Evolutionary conservation across 2,797 vertebrate species (phyloP), one percentile per base, ranked within the genome.

Genomic region (Oreochromis grahami): DNA sequence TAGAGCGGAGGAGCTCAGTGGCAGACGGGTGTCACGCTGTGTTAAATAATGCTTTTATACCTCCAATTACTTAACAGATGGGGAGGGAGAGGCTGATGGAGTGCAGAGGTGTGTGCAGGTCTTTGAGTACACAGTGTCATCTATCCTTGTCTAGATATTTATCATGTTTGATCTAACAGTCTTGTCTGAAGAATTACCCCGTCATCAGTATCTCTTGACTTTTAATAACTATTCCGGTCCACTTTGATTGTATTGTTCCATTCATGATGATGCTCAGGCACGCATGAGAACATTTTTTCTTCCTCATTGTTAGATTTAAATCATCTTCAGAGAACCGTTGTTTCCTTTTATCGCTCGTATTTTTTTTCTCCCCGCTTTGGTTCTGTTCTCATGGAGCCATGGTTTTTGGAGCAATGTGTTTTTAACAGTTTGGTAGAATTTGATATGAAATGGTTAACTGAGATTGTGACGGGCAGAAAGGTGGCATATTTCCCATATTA

Each of bases 11-110:
- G 84, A 86, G 79, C 88, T 84, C 83, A 55, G 85, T 82, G n/a
- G 87, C 81, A 50, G 83, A 76, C 63, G 13, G 84, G 74, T 48
- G 38, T 84, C 89, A 77, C 34, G 60, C 90, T 83, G 89, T 12
- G 87, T 84, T 90, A 86, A 90, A 86, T 90, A 56, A 79, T 88
- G 81, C 77, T 93, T 90, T 87, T 80, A 86, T 90, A 78, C 65
- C 63, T 89, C 68, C 55, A 86, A 82, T 92, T 89, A 87, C 77
- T 84, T 63, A 85, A 76, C 85, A 81, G 85, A 84, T 32, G 58
- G 78, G 32, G 52, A 65, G 78, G 78, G 77, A 41, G 83, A 74
- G 60, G 48, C 56, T 77, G 84, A 26, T 32, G 68, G 43, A 77
- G 78, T 50, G 2, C 50, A 3, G 36, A 34, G 5, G 13, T 24